These are phyloP conservation scores for Drosophila bocki DNA, from an alignment of 1,140 invertebrate genomes.

Conservation along the genomic window DNA sequence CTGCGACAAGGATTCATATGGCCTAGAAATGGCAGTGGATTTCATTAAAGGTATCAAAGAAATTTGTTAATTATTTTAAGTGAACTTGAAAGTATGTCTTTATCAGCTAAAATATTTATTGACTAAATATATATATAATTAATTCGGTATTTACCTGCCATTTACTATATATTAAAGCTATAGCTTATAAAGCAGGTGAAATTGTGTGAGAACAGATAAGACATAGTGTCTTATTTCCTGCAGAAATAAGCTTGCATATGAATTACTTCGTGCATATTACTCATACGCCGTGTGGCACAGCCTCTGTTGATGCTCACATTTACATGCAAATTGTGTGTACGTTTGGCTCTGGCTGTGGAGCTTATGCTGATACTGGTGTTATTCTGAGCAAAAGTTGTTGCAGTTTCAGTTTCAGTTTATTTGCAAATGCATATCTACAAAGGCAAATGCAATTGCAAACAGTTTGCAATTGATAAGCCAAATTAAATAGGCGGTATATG, in stretches of 20 bases:
- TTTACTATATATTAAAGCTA: too few relatives aligned
- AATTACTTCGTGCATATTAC: conserved; percentile 5
- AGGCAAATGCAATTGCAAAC: not conserved
- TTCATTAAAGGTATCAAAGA: conserved; percentile 94
- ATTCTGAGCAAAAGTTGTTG: conserved; percentile 17
- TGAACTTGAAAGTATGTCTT: too few relatives aligned
- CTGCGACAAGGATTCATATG: conserved; percentile 96
- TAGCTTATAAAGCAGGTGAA: not conserved
- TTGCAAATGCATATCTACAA: conserved; percentile 5
- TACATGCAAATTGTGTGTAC: conserved; percentile 41
- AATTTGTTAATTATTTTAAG: too few relatives aligned
- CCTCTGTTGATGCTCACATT: conserved; percentile 17
- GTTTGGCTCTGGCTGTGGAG: not conserved
- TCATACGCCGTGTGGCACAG: conserved; percentile 16
- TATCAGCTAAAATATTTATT: not conserved
- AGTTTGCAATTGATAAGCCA: conserved; percentile 13
- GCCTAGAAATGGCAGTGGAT: conserved; percentile 95
- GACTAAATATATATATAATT: too few relatives aligned
- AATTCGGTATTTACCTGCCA: too few relatives aligned
- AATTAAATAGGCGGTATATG: not conserved
- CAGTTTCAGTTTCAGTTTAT: conserved; percentile 9
- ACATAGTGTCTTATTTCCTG: not conserved
- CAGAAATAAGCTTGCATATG: not conserved
- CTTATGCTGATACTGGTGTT: conserved; percentile 27
- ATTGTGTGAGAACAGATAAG: not conserved